Percentiles rank a stretch among this genome's conserved stretches.
Evolutionary conservation across 1,140 invertebrate species (phyloP).

Genomic region (Popillia japonica): DNA sequence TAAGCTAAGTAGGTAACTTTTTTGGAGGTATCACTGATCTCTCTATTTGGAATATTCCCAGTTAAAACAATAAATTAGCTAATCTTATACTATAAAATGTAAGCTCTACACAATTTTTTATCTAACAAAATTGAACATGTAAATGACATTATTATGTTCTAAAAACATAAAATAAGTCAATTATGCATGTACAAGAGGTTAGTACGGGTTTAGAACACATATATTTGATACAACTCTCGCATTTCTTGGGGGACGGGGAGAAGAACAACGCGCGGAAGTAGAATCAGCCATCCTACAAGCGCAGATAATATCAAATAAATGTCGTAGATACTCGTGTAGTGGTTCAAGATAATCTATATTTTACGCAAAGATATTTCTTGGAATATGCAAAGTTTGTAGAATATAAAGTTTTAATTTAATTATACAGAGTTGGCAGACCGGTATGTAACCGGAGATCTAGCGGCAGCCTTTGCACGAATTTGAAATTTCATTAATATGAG

Average conservation of each 20-base stretch:
- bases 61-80: too few relatives aligned
- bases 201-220: too few relatives aligned
- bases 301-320: conserved; percentile 12
- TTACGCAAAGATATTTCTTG: conserved; percentile 12
- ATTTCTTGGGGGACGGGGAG: background rate
- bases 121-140: too few relatives aligned
- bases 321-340: background rate
- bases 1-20: too few relatives aligned
- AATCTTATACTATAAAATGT: too few relatives aligned
- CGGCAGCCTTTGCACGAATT: background rate
- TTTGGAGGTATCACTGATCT: too few relatives aligned
- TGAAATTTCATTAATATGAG: conserved; percentile 6
- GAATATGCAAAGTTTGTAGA: conserved; percentile 9
- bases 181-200: too few relatives aligned
- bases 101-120: too few relatives aligned
- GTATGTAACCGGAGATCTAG: background rate
- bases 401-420: conserved; percentile 13
- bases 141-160: too few relatives aligned
- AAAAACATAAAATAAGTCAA: too few relatives aligned
- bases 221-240: too few relatives aligned
- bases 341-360: conserved; percentile 12
- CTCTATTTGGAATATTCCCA: too few relatives aligned
- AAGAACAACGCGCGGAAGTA: background rate
- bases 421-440: background rate
- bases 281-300: background rate